Evolutionary conservation across 1,140 invertebrate species (phyloP).

Genomic region (Matsumurasca onukii): DNA sequence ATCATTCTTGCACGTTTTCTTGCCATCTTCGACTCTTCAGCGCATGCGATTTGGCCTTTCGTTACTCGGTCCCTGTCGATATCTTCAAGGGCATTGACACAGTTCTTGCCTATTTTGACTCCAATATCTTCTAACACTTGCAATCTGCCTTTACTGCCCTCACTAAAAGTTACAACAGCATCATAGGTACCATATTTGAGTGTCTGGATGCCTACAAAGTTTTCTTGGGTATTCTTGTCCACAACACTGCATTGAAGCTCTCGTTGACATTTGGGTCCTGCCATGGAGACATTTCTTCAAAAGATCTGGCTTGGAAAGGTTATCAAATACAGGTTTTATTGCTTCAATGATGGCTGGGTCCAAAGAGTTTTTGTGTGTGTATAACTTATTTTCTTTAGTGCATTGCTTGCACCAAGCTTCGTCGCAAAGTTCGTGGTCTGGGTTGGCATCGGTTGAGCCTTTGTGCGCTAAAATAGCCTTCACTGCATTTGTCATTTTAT

Average conservation of each 20-base stretch:
- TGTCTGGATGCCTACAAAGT: conserved; percentile 34
- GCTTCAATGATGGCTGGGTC: too few species aligned
- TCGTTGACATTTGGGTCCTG: conserved; percentile 39
- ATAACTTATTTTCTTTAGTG: background rate
- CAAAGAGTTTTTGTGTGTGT: background rate
- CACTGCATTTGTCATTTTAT: conserved; percentile 30
- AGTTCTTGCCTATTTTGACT: background rate
- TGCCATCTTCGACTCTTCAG: background rate
- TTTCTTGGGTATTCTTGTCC: conserved; percentile 38
- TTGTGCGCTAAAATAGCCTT: conserved; percentile 23
- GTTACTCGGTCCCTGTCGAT: background rate
- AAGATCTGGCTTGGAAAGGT: background rate
- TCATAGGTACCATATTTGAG: conserved; percentile 35
- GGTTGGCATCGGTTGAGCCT: conserved; percentile 9
- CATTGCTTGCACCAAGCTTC: conserved; percentile 41
- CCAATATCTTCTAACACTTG: background rate
- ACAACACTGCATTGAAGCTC: conserved; percentile 37
- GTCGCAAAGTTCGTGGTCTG: conserved; percentile 38
- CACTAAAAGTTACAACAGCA: conserved; percentile 18
- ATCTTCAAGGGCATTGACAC: background rate
- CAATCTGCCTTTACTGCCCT: conserved; percentile 2
- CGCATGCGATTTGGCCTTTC: background rate
- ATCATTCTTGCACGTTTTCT: background rate
- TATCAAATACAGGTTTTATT: conserved; percentile 12
- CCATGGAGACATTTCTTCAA: conserved; percentile 35